These are phyloP conservation scores for Poecilus cupreus DNA, from an alignment of 2,888 invertebrate genomes.

Conservation along the genomic window DNA sequence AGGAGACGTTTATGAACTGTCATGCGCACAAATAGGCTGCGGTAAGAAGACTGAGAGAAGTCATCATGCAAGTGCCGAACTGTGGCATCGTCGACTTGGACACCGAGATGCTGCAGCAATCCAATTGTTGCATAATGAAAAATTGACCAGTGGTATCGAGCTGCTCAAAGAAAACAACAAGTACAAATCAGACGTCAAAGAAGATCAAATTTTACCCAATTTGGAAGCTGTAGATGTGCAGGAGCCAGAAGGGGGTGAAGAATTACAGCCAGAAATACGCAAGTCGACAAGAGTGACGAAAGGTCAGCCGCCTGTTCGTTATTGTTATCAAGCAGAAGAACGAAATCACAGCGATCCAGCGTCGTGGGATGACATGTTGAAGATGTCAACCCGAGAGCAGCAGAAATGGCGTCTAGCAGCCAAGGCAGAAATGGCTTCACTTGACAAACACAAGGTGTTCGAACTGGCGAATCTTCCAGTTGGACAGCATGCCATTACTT, in stretches of 20 bases:
- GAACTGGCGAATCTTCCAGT: not conserved
- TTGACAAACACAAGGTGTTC: not conserved
- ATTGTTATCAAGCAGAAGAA: not conserved
- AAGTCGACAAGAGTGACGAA: not conserved
- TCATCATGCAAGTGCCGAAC: slow-evolving; percentile 33
- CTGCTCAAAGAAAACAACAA: slow-evolving; percentile 22
- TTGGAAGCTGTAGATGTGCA: too few relatives aligned
- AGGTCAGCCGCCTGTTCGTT: not conserved
- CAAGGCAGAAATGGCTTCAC: not conserved
- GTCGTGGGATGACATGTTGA: not conserved
- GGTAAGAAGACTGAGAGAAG: not conserved
- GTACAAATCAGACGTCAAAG: slow-evolving; percentile 24
- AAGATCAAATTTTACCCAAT: too few relatives aligned
- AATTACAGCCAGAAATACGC: too few relatives aligned
- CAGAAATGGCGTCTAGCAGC: too few relatives aligned
- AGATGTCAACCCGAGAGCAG: too few relatives aligned
- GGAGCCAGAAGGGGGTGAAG: too few relatives aligned
- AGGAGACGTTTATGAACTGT: not conserved
- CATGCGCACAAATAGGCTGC: not conserved
- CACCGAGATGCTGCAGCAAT: slow-evolving; percentile 59
- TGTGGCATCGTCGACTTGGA: slow-evolving; percentile 61
- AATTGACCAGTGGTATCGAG: slow-evolving; percentile 39
- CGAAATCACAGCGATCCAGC: not conserved
- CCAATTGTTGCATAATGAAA: too few relatives aligned
- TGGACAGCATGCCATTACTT: not conserved